Conservation (phyloP, 1,140 invertebrate species). For the Diachasmimorpha longicaudata region DNA sequence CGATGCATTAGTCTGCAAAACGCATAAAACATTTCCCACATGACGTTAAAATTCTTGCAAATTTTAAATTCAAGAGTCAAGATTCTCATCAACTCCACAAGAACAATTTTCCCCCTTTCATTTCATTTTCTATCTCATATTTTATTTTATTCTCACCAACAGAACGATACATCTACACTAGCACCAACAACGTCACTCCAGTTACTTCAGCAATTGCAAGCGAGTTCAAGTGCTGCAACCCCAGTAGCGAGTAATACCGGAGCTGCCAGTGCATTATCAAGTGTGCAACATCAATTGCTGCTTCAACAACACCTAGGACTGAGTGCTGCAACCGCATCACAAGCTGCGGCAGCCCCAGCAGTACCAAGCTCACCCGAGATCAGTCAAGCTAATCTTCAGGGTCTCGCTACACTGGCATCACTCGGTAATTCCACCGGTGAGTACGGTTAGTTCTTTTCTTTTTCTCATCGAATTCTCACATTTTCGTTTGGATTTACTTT, state of each 20-base stretch:
- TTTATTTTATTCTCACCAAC: conserved; percentile 1
- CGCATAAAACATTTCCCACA: neutral
- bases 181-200: conserved; percentile 71
- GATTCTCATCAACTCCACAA: too few relatives aligned
- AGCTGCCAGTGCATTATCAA: conserved; percentile 52
- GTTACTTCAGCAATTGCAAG: conserved; percentile 78
- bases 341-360: conserved; percentile 31
- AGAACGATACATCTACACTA: conserved; percentile 69
- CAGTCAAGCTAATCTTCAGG: conserved; percentile 67
- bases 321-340: conserved; percentile 55
- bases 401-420: conserved; percentile 68
- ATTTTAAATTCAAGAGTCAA: too few relatives aligned
- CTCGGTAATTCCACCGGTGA: conserved; percentile 53
- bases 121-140: too few relatives aligned
- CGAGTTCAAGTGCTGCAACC: conserved; percentile 67
- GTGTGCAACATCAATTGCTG: conserved; percentile 61
- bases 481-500: too few relatives aligned
- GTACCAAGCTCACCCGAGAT: conserved; percentile 61
- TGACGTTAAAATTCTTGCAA: too few relatives aligned
- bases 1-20: neutral
- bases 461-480: neutral
- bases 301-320: conserved; percentile 75
- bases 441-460: conserved; percentile 53
- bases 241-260: conserved; percentile 47
- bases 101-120: too few relatives aligned